Evolutionary conservation across 1,140 invertebrate species (phyloP).

Genomic region (Diplogasteroides magnus): DNA sequence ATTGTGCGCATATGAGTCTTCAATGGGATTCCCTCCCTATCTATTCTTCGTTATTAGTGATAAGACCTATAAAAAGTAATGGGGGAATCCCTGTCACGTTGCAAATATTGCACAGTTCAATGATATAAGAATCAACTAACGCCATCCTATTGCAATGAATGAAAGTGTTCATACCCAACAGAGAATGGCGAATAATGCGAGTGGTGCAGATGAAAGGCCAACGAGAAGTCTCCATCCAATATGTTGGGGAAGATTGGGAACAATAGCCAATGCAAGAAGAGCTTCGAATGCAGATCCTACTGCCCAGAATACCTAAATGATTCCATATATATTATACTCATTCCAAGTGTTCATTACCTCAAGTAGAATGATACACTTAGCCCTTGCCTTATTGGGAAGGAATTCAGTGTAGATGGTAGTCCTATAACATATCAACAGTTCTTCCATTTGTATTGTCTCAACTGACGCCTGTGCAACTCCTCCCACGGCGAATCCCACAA

Average conservation of each 20-base stretch:
- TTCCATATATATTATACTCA: no score
- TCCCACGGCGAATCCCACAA: conserved; percentile 91
- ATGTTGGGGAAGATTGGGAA: conserved; percentile 79
- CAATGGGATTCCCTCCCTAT: no score
- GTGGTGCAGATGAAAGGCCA: conserved; percentile 76
- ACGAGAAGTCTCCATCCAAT: conserved; percentile 85
- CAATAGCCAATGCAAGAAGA: no score
- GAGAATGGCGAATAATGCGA: conserved; percentile 69
- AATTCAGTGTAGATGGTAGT: conserved; percentile 94
- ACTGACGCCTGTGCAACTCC: conserved; percentile 93
- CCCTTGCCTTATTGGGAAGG: conserved; percentile 81
- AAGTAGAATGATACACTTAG: conserved; percentile 85
- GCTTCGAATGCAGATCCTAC: conserved; percentile 71
- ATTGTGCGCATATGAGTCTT: no score
- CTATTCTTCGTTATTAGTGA: no score
- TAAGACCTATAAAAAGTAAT: no score
- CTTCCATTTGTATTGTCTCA: neutral
- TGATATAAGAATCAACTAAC: no score
- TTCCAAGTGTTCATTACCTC: no score
- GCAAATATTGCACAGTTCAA: no score
- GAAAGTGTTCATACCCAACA: no score
- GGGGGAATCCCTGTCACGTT: no score
- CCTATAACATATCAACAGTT: conserved; percentile 61
- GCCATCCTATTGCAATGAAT: no score
- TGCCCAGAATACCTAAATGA: conserved; percentile 95